phyloP scores from a whole-genome alignment of 2,113 vertebrate genomes.

The Cromileptes altivelis region DNA sequence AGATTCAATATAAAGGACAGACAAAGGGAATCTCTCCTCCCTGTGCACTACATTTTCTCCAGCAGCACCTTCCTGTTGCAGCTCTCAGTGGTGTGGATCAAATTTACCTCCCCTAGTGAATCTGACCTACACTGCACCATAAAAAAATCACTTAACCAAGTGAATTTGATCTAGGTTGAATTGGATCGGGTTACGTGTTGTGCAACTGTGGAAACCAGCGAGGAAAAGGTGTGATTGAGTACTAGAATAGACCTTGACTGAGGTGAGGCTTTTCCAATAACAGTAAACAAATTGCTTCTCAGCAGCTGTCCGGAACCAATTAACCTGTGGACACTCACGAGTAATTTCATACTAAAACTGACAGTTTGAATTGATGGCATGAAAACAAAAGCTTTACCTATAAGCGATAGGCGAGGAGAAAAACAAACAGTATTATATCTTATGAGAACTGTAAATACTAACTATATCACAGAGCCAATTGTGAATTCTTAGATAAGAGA shows the following conservation, averaged over 20 bases:
- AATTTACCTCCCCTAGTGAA: conserved; percentile 54
- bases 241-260: conserved; percentile 38
- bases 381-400: conserved; percentile 9
- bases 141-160: conserved; percentile 59
- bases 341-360: conserved; percentile 26
- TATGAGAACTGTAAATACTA: background rate
- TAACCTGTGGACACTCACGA: conserved; percentile 40
- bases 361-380: background rate
- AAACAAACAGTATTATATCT: conserved; percentile 1
- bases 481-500: background rate
- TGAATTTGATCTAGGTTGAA: conserved; percentile 65
- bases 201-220: conserved; percentile 32
- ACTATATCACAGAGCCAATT: conserved; percentile 11
- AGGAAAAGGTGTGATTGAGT: conserved; percentile 36
- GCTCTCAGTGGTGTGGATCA: conserved; percentile 44
- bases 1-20: background rate
- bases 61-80: conserved; percentile 27
- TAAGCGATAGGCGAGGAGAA: background rate
- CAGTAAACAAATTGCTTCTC: conserved; percentile 59
- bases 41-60: conserved; percentile 4
- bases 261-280: conserved; percentile 30
- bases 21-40: background rate
- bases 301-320: conserved; percentile 53
- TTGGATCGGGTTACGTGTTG: conserved; percentile 38
- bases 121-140: conserved; percentile 51